Percentiles rank a stretch among this genome's conserved stretches.
Conservation (phyloP, 2,888 invertebrate species). For the Meta bourneti region DNA sequence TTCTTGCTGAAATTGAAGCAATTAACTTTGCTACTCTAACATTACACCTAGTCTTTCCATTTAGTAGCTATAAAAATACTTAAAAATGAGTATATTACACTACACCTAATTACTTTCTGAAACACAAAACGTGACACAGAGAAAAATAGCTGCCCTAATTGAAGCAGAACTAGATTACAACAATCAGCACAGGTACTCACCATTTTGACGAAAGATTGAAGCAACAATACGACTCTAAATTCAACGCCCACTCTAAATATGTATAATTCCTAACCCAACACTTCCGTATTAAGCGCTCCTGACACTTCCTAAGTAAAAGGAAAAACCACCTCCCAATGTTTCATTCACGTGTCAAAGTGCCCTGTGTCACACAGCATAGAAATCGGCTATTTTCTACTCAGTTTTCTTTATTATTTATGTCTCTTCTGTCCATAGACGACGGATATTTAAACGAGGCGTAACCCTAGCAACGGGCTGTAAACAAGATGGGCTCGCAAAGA, state of each 20-base stretch:
- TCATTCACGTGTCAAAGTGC: conserved; percentile 21
- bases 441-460: conserved; percentile 27
- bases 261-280: neutral
- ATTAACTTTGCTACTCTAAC: too few species aligned
- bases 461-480: conserved; percentile 47
- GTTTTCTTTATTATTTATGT: conserved; percentile 9
- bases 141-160: neutral
- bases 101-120: too few species aligned
- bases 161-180: neutral
- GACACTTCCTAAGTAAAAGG: conserved; percentile 6
- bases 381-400: conserved; percentile 29
- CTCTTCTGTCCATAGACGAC: neutral
- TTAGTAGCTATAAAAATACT: too few species aligned
- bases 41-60: too few species aligned
- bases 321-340: neutral
- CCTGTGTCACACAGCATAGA: conserved; percentile 27
- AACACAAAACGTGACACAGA: neutral
- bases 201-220: conserved; percentile 22
- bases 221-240: neutral
- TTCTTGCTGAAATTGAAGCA: too few species aligned
- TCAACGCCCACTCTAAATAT: neutral
- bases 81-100: too few species aligned
- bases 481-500: conserved; percentile 3
- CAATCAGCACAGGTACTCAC: conserved; percentile 14
- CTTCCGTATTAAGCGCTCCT: conserved; percentile 32